phyloP scores from a whole-genome alignment of 2,113 vertebrate genomes.

The Panthera leo region DNA sequence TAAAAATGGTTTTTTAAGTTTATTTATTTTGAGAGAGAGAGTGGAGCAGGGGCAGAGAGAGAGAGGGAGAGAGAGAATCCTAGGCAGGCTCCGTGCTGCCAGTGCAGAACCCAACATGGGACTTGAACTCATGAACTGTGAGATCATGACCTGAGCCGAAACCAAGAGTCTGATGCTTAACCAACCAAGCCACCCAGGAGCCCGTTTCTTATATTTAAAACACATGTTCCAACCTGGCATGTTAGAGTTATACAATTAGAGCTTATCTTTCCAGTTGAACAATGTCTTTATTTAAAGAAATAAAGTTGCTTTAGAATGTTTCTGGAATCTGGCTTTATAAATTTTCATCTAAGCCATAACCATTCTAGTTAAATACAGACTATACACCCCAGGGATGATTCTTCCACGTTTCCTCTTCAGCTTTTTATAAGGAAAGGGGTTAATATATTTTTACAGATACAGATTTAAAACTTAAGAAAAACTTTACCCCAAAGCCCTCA shows the following conservation, averaged over 20 bases:
- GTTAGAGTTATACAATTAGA: not conserved
- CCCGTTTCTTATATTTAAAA: not conserved
- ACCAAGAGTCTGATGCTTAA: too few species aligned
- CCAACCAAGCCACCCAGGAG: too few species aligned
- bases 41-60: too few species aligned
- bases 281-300: constrained; percentile 23
- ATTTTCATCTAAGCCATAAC: not conserved
- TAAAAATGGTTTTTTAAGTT: too few species aligned
- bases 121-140: too few species aligned
- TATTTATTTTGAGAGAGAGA: too few species aligned
- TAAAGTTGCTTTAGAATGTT: constrained; percentile 5
- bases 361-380: not conserved
- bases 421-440: not conserved
- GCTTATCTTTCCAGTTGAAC: not conserved
- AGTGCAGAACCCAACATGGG: too few species aligned
- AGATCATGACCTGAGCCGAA: too few species aligned
- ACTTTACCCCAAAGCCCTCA: not conserved
- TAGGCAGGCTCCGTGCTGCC: too few species aligned
- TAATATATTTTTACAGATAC: not conserved
- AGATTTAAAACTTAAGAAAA: not conserved
- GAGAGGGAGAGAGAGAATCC: too few species aligned
- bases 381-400: not conserved
- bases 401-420: not conserved
- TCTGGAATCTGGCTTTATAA: not conserved
- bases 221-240: not conserved